phyloP scores from a whole-genome alignment of 2,113 vertebrate species.

The Anthoscopus minutus region DNA sequence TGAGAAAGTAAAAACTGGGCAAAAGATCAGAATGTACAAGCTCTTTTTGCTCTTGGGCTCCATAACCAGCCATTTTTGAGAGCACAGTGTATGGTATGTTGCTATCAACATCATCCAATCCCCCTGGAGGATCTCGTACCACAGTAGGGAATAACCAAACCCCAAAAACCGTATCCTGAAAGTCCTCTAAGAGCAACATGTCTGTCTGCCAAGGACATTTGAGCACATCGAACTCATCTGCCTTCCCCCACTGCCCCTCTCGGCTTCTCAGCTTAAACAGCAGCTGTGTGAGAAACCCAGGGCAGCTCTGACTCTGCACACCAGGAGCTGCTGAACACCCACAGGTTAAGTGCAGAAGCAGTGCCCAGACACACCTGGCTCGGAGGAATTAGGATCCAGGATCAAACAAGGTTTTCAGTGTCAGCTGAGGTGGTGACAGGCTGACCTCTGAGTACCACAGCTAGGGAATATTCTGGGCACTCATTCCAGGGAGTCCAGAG shows the following conservation, averaged over 20 bases:
- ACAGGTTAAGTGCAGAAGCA: not conserved
- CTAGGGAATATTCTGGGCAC: not conserved
- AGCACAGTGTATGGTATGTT: too few species aligned
- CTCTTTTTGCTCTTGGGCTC: not conserved
- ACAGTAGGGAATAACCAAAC: not conserved
- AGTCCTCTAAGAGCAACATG: not conserved
- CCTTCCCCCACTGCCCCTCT: too few species aligned
- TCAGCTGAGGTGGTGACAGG: not conserved
- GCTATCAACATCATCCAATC: not conserved
- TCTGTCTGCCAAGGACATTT: not conserved
- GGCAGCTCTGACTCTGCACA: not conserved
- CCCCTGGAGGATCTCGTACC: not conserved
- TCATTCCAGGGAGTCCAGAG: too few species aligned
- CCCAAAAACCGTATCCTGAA: not conserved
- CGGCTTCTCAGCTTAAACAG: not conserved
- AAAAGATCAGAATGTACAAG: not conserved
- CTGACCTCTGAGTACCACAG: not conserved
- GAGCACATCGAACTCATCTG: not conserved
- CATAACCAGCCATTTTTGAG: not conserved
- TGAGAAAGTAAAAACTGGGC: not conserved
- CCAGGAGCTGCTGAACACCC: not conserved
- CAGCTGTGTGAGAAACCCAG: not conserved
- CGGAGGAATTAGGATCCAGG: not conserved
- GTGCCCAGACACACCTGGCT: not conserved
- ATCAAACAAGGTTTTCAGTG: not conserved